Base-by-base conservation (phyloP, 2,888 invertebrate species). In the Nymphalis urticae region DNA sequence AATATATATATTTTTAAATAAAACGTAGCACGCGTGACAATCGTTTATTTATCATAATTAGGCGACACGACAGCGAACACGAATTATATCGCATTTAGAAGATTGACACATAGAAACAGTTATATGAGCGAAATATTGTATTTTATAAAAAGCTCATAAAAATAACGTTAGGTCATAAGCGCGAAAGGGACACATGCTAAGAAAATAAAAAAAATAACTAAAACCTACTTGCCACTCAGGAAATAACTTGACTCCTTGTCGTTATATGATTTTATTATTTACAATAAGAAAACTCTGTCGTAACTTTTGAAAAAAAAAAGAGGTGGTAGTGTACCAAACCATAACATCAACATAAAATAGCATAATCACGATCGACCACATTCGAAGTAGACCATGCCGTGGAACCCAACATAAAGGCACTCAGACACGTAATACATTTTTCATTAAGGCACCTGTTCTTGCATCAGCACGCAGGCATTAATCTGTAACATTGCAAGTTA, bases 381-480 rank as follows among this genome's bases (percentile, higher is more conserved):
- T 47, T 24, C n/a, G 19, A 48, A 27, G 36, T 64, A 59, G n/a
- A 59, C 53, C 16, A 36, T 13, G 19, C 21, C 54, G 21, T 48
- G 36, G n/a, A 2, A 19, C 42, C 48, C 63, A 61, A 65, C 64
- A 67, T 67, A 68, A 71, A 64, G 68, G 60, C 56, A 56, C 58
- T 58, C 69, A 65, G 21, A 56, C 58, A 60, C 58, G 63, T 73
- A 60, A 72, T 76, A 72, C 62, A 75, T 75, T 72, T 75, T 73
- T 72, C 73, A 75, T 74, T 66, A 74, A 69, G 67, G 54, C 69
- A 71, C 68, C 66, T 72, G 67, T 68, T 74, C 67, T 76, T 74
- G 70, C 73, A 73, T 66, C 64, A 69, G 60, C 58, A 68, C 61
- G 51, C 66, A 60, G 58, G 67, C 66, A 68, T 62, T 70, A 69